Conservation (phyloP, 2,113 vertebrate species). For the Camelus dromedarius region DNA sequence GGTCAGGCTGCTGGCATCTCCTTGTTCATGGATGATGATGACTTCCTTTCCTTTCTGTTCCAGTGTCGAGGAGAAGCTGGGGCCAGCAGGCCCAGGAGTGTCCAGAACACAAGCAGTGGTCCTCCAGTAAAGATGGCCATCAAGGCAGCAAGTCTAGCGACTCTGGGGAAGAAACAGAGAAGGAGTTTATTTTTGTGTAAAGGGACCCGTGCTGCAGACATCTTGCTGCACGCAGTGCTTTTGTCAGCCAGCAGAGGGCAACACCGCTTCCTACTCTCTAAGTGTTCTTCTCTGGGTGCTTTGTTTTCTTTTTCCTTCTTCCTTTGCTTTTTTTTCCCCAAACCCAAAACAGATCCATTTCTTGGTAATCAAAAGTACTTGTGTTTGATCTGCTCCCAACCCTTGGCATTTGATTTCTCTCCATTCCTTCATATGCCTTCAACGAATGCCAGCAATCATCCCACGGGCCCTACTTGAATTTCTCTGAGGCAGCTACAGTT, state of each 20-base stretch:
- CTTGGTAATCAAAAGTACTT: constrained; percentile 45
- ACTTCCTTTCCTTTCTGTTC: constrained; percentile 75
- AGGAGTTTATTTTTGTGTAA: constrained; percentile 96
- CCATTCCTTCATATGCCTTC: constrained; percentile 80
- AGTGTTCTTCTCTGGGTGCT: constrained; percentile 57
- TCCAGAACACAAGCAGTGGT: constrained; percentile 88
- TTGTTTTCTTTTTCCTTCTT: background rate
- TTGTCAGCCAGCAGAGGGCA: background rate
- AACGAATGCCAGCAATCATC: constrained; percentile 81
- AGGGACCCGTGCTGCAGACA: constrained; percentile 31
- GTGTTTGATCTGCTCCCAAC: constrained; percentile 66
- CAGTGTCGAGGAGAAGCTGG: constrained; percentile 87
- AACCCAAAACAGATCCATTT: background rate
- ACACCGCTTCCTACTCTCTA: background rate
- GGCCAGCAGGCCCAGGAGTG: constrained; percentile 88
- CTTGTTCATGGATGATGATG: background rate
- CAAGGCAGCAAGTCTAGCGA: constrained; percentile 92
- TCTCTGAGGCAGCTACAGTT: constrained; percentile 85
- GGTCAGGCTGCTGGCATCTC: background rate
- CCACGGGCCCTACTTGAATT: constrained; percentile 87
- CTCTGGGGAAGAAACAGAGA: constrained; percentile 94
- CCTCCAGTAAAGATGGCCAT: constrained; percentile 89
- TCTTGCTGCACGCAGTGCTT: constrained; percentile 70
- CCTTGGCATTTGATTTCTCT: constrained; percentile 63
- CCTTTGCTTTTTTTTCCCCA: too few species aligned